Base-by-base conservation (phyloP, 2,797 vertebrate genomes). In the Sebastes kiyomatsui region DNA sequence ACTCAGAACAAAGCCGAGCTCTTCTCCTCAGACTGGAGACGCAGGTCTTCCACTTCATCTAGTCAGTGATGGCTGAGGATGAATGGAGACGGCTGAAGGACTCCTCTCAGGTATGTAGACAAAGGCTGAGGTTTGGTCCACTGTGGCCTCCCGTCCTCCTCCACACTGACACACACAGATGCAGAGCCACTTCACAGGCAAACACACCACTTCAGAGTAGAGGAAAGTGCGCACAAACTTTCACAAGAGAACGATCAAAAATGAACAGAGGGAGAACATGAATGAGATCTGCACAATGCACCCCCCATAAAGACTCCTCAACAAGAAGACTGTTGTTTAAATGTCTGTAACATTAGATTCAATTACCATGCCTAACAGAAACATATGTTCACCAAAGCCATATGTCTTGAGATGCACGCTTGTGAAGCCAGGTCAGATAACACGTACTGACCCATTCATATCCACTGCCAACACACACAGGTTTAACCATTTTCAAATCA, bases 51-150 rank as follows among this genome's bases (percentile, higher is more conserved):
- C 23, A n/a, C 64, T 75, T 75, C 5, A 80, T 80, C 75, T 25
- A 14, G 32, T 67, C 64, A 46, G 23, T 58, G 71, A 70, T 46
- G 13, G 69, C 54, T 32, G 72, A 61, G 69, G 81, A 80, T 79
- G 74, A 82, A 75, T 70, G 32, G 25, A 69, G 73, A 20, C 13
- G 2, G n/a, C 1, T n/a, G 23, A 69, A 78, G 71, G 72, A 71
- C 75, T 82, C 60, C 18, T 70, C 62, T 64, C 75, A 69, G 72
- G 71, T 80, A 79, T 72, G 67, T 9, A 46, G 52, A 58, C 73
- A 85, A 80, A 20, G 25, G 23, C 54, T 22, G 76, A 73, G 71
- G 76, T 78, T 58, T 72, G 64, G 69, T 70, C 67, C 38, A 52
- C 22, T 1, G 55, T 58, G 77, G 7, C 32, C 46, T 38, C 62